Base-by-base conservation (phyloP, 1,140 invertebrate species). In the Achatina immaculata region DNA sequence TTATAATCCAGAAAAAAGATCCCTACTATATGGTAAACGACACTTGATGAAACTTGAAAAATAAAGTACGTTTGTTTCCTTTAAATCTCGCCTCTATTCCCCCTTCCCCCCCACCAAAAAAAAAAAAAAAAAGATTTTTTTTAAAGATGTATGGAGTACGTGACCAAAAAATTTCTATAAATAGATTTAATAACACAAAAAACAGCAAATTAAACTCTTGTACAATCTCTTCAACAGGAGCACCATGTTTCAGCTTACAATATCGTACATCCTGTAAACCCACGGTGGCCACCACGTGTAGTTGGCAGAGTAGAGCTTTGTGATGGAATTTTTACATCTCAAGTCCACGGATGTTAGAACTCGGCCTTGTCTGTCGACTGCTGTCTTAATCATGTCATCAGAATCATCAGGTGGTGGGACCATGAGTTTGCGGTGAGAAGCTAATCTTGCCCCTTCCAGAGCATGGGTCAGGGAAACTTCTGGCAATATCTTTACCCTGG, bases 221-320 rank as follows among this genome's bases (percentile, higher is more conserved):
- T n/a, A n/a, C n/a, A n/a, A n/a, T n/a, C n/a, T n/a, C n/a, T n/a
- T n/a, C n/a, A n/a, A n/a, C n/a, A n/a, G n/a, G n/a, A n/a, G n/a
- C n/a, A n/a, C n/a, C n/a, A n/a, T n/a, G n/a, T n/a, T n/a, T n/a
- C 40, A 79, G 89, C 89, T 89, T 87, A 92, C 90, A 16, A 92
- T 91, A 90, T 95, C 93, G 88, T 95, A 95, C 83, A 94, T 93
- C 81, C 93, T 93, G 89, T 95, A 95, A 11, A 95, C 94, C 94
- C 92, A 93, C 3, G 88, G 89, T 36, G 93, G 93, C 92, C 92
- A 93, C 76, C 88, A 89, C 0, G 92, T 93, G 31, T 89, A 88
- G 80, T 90, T 82, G 31, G 92, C 89, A 80, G 86, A 86, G 79
- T 48, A 71, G 11, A 71, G 16, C 48, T 72, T 80, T 11, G 58